phyloP scores from a whole-genome alignment of 1,140 invertebrate genomes.

The Teleogryllus occipitalis region DNA sequence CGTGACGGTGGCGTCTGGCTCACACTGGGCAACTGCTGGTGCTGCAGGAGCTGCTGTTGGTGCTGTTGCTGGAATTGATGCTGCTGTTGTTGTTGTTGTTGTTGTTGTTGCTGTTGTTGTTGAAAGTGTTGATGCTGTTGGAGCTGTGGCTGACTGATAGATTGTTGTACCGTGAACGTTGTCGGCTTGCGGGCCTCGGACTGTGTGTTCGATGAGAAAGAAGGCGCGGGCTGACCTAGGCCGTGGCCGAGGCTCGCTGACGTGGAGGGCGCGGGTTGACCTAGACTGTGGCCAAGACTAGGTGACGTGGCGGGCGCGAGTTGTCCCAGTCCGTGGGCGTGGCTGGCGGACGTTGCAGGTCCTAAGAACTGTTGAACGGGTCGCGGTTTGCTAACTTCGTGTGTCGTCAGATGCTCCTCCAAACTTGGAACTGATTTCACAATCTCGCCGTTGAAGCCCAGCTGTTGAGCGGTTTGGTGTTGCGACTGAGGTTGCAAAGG shows the following conservation, averaged over 20 bases:
- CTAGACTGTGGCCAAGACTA: background rate
- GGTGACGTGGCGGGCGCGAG: background rate
- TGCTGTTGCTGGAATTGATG: slow-evolving; percentile 25
- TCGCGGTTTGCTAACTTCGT: slow-evolving; percentile 18
- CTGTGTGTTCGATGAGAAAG: background rate
- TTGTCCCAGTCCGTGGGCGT: background rate
- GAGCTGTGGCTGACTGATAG: slow-evolving; percentile 17
- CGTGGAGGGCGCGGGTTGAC: background rate
- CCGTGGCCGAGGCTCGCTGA: background rate
- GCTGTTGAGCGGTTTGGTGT: slow-evolving; percentile 27
- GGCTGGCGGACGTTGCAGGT: background rate
- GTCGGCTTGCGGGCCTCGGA: background rate
- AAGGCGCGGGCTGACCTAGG: background rate
- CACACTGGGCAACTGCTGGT: slow-evolving; percentile 34
- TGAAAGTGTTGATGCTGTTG: slow-evolving; percentile 27
- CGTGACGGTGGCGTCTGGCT: slow-evolving; percentile 28
- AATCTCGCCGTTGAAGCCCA: slow-evolving; percentile 28
- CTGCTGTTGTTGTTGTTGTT: slow-evolving; percentile 30
- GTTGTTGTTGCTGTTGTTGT: slow-evolving; percentile 31
- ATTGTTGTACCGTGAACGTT: background rate
- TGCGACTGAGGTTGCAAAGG: slow-evolving; percentile 22
- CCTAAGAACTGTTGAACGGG: background rate
- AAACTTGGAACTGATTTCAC: slow-evolving; percentile 28
- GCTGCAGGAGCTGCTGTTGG: slow-evolving; percentile 26
- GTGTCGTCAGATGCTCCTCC: slow-evolving; percentile 21